Conservation (phyloP, 2,113 vertebrate species). For the Campylomormyrus numenius region DNA sequence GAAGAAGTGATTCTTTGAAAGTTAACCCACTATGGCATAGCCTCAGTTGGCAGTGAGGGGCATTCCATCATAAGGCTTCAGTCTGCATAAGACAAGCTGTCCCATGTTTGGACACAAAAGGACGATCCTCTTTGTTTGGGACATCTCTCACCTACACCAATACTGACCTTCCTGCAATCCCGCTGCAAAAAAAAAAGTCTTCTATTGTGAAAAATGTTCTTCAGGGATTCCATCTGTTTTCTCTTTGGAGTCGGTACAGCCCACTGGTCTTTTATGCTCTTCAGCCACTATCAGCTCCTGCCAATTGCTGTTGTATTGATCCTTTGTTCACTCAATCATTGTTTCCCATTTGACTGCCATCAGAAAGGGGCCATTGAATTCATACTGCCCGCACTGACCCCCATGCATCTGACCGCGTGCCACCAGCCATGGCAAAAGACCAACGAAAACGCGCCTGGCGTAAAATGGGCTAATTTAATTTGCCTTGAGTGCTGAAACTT, state of each 20-base stretch:
- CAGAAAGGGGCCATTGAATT: background rate
- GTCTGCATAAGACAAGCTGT: background rate
- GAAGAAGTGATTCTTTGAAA: background rate
- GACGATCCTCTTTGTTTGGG: background rate
- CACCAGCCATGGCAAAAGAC: background rate
- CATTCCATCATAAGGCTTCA: background rate
- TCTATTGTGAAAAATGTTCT: background rate
- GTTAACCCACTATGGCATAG: background rate
- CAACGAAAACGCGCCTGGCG: no score
- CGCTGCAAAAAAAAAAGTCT: background rate
- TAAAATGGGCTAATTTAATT: background rate
- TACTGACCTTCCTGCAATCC: background rate
- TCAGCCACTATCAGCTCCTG: background rate
- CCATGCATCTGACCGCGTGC: background rate
- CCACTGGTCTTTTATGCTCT: background rate
- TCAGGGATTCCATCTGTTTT: background rate
- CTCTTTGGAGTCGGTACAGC: background rate
- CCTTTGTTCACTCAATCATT: background rate
- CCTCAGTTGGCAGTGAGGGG: background rate
- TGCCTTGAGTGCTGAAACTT: background rate
- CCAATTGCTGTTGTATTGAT: background rate
- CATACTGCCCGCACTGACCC: background rate
- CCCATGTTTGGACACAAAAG: background rate
- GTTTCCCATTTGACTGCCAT: background rate
- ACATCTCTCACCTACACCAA: background rate